Evolutionary conservation across 2,888 invertebrate species (phyloP).

Genomic region (Synanthedon vespiformis): DNA sequence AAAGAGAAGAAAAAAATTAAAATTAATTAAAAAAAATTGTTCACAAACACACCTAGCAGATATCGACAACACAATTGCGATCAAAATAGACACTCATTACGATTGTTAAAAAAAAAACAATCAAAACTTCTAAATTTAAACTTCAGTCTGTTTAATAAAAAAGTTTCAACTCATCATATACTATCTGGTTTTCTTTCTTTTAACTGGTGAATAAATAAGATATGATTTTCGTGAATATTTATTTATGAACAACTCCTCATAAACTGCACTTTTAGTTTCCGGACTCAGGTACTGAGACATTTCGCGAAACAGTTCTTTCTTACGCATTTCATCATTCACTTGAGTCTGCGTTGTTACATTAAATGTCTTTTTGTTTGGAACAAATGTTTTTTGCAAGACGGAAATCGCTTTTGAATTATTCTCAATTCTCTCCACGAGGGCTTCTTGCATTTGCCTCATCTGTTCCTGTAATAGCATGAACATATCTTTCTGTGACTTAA

Average conservation of each 20-base stretch:
- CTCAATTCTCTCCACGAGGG: constrained; percentile 44
- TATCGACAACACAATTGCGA: too few species aligned
- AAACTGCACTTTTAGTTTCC: constrained; percentile 38
- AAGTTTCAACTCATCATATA: too few species aligned
- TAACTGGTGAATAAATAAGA: constrained; percentile 7
- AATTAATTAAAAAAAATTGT: too few species aligned
- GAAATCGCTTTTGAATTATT: constrained; percentile 42
- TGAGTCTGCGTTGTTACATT: constrained; percentile 27
- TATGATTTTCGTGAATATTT: constrained; percentile 16
- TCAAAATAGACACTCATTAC: too few species aligned
- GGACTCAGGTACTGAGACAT: constrained; percentile 49
- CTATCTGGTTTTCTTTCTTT: constrained; percentile 28
- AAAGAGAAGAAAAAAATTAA: too few species aligned
- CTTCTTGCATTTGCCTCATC: constrained; percentile 45
- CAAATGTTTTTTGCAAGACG: constrained; percentile 26
- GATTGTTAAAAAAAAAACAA: too few species aligned
- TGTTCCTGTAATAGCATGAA: constrained; percentile 22
- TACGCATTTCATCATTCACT: constrained; percentile 26
- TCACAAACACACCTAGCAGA: too few species aligned
- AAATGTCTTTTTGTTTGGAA: constrained; percentile 10
- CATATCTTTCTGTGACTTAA: not conserved
- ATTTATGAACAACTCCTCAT: constrained; percentile 55
- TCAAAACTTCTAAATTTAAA: too few species aligned
- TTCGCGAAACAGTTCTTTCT: constrained; percentile 44
- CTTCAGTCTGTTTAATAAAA: too few species aligned